Evolutionary conservation across 2,888 invertebrate species (phyloP), one percentile per base, ranked within the genome.

Genomic region (Ormia ochracea): DNA sequence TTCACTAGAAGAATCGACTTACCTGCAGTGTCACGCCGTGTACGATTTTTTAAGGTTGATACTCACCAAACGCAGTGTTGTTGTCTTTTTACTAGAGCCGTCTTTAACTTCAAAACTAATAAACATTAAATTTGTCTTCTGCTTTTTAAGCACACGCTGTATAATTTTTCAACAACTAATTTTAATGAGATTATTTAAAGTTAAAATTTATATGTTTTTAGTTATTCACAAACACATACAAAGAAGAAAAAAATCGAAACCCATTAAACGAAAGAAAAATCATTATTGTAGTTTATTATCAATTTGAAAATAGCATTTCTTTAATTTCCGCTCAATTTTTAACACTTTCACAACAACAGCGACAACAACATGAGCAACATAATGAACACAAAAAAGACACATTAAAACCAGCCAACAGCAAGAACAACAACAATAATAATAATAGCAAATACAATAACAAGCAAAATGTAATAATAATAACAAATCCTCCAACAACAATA

Each of bases 321-420:
- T 82, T 82, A 83, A 83, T 83, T 83, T 83, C 83, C 83, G 83
- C 76, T 83, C 82, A 83, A 83, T 83, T 83, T 83, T 83, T 82
- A 83, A 83, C 83, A 83, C 83, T 83, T 83, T 83, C 83, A 83
- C 83, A 82, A 75, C 69, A 52, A 66, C 70, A 59, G 33, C 68
- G 65, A 65, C 59, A 68, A 23, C 23, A 66, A 31, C n/a, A 63
- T 43, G 33, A 68, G 31, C 59, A 70, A 68, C 48, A 74, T 36
- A 21, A 21, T 5, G 45, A 28, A 41, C 10, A 36, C 36, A 14
- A 41, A 61, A 41, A 66, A 26, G 26, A 36, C 61, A 74, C 74
- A 73, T 61, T 74, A 68, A n/a, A n/a, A 61, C 48, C 38, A 56
- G 43, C 26, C 65, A 69, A 23, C 56, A 58, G 23, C 52, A 14